These are phyloP conservation scores for Battus philenor DNA, from an alignment of 1,140 invertebrate genomes.

Conservation along the genomic window DNA sequence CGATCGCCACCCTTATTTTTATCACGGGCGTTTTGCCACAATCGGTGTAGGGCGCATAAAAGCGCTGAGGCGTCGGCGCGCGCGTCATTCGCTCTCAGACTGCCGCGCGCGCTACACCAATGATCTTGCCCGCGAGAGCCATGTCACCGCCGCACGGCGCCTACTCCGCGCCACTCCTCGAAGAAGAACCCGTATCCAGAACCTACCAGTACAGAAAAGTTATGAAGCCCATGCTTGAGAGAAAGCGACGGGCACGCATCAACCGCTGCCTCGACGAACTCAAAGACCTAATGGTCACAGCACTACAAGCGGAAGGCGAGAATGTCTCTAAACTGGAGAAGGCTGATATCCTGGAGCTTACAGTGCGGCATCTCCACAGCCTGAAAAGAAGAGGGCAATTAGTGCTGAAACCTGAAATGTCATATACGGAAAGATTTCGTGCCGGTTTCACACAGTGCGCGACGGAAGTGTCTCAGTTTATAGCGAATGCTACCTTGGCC, in stretches of 20 bases:
- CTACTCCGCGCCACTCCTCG: slow-evolving; percentile 65
- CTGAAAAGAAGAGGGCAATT: slow-evolving; percentile 80
- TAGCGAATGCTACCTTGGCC: slow-evolving; percentile 81
- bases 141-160: slow-evolving; percentile 69
- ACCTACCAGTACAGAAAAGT: slow-evolving; percentile 94
- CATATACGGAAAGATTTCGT: slow-evolving; percentile 83
- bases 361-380: slow-evolving; percentile 91
- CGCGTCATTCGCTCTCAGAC: slow-evolving; percentile 65
- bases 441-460: slow-evolving; percentile 95
- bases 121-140: slow-evolving; percentile 61
- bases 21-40: slow-evolving; percentile 73
- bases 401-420: slow-evolving; percentile 84
- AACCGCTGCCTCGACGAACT: slow-evolving; percentile 95
- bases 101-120: slow-evolving; percentile 61
- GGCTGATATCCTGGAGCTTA: slow-evolving; percentile 96
- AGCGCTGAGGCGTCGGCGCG: slow-evolving; percentile 53
- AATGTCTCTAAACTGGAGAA: slow-evolving; percentile 97
- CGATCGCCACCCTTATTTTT: slow-evolving; percentile 60
- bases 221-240: slow-evolving; percentile 96
- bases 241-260: slow-evolving; percentile 93
- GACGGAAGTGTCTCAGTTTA: slow-evolving; percentile 89
- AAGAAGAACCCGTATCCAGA: slow-evolving; percentile 86
- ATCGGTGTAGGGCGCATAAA: slow-evolving; percentile 71
- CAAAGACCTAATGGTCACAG: slow-evolving; percentile 93
- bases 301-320: slow-evolving; percentile 89